Percentiles rank a stretch among this genome's conserved stretches.
phyloP scores from a whole-genome alignment of 2,888 invertebrate species.

The Invenusta paracnida region DNA sequence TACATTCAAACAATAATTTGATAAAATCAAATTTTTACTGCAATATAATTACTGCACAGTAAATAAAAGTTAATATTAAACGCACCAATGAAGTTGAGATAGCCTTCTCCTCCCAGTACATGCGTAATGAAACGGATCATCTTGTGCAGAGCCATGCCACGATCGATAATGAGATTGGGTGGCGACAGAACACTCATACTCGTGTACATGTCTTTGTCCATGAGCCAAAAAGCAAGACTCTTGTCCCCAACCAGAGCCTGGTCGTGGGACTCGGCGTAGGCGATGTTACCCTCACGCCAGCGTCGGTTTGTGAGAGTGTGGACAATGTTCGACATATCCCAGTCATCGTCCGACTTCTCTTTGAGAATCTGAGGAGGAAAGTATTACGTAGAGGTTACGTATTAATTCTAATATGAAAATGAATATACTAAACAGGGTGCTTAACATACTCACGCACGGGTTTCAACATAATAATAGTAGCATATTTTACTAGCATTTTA shows the following conservation, averaged over 20 bases:
- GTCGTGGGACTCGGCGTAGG: constrained; percentile 96
- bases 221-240: constrained; percentile 96
- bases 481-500: no score
- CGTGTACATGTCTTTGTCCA: constrained; percentile 97
- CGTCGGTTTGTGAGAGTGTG: constrained; percentile 90
- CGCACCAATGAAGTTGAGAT: constrained; percentile 93
- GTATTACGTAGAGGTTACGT: background rate
- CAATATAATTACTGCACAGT: no score
- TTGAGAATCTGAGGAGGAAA: constrained; percentile 55
- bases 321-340: constrained; percentile 83
- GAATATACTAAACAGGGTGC: no score
- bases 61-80: no score
- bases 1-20: no score
- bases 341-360: constrained; percentile 75
- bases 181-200: constrained; percentile 74
- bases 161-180: constrained; percentile 68
- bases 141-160: constrained; percentile 93
- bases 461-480: no score
- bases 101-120: constrained; percentile 89
- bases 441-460: no score
- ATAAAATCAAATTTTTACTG: no score
- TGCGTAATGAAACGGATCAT: constrained; percentile 90
- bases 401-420: background rate
- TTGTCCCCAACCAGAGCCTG: constrained; percentile 97
- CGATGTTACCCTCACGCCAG: constrained; percentile 91